These are phyloP conservation scores for Axis porcinus DNA, from an alignment of 2,113 vertebrate genomes.

Conservation along the genomic window DNA sequence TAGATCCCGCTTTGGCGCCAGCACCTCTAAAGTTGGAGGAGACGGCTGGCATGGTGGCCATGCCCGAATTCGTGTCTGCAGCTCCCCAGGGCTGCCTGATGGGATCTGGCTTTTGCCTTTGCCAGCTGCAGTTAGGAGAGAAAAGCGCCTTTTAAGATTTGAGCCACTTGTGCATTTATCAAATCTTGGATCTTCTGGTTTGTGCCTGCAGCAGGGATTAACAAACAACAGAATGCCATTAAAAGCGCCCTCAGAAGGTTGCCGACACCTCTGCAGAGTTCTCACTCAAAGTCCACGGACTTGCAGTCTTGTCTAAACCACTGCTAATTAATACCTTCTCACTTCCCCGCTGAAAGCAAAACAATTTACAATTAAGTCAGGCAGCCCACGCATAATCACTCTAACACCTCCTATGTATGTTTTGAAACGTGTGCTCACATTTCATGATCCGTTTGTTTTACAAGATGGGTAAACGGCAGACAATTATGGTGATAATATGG, in stretches of 20 bases:
- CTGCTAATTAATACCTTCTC: slow-evolving; percentile 56
- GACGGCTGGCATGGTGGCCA: not conserved
- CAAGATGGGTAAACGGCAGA: slow-evolving; percentile 63
- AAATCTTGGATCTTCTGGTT: slow-evolving; percentile 21
- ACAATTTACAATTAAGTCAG: slow-evolving; percentile 51
- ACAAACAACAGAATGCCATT: not conserved
- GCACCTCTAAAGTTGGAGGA: not conserved
- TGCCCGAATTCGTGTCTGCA: not conserved
- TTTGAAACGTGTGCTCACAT: slow-evolving; percentile 64
- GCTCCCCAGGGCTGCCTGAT: not conserved
- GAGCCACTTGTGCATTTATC: slow-evolving; percentile 13
- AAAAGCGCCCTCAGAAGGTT: not conserved
- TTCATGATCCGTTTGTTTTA: slow-evolving; percentile 76
- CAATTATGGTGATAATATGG: slow-evolving; percentile 56
- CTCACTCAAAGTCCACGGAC: not conserved
- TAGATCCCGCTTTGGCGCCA: slow-evolving; percentile 22
- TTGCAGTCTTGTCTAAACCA: slow-evolving; percentile 57
- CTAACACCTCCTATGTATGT: slow-evolving; percentile 54
- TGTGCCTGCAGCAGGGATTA: not conserved
- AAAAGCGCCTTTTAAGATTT: not conserved
- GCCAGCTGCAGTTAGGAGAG: not conserved
- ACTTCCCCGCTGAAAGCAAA: slow-evolving; percentile 3
- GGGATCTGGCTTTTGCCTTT: not conserved
- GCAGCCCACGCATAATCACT: not conserved
- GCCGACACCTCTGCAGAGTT: not conserved